Conservation (phyloP, 2,113 vertebrate genomes). For the Syngnathus typhle region DNA sequence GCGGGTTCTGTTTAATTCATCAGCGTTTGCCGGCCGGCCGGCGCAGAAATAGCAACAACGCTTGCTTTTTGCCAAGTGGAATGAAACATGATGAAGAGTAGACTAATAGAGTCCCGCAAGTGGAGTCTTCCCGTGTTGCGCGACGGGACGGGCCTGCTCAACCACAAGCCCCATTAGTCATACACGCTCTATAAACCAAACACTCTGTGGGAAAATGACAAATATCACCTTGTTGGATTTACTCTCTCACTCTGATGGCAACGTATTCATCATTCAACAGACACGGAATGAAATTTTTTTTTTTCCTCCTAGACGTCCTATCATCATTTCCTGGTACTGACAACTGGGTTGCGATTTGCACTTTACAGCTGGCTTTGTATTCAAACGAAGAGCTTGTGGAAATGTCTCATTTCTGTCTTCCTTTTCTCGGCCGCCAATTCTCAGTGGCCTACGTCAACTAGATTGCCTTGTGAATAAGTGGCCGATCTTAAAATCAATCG, state of each 20-base stretch:
- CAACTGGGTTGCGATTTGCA: background rate
- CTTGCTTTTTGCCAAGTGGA: constrained; percentile 44
- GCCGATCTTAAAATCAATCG: constrained; percentile 53
- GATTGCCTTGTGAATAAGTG: constrained; percentile 35
- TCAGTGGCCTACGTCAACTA: constrained; percentile 20
- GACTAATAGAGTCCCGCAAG: constrained; percentile 37
- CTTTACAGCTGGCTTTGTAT: background rate
- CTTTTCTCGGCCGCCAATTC: constrained; percentile 20
- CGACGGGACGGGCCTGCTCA: constrained; percentile 30
- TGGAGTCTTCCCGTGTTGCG: constrained; percentile 41
- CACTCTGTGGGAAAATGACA: constrained; percentile 36
- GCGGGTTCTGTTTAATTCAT: constrained; percentile 36
- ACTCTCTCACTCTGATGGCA: constrained; percentile 27
- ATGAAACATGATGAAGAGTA: constrained; percentile 47
- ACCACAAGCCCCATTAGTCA: constrained; percentile 46
- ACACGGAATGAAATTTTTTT: constrained; percentile 9
- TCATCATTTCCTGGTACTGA: background rate
- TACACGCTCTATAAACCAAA: constrained; percentile 47
- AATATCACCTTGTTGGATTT: constrained; percentile 38
- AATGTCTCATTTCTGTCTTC: constrained; percentile 4
- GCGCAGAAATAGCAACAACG: constrained; percentile 35
- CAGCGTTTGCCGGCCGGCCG: constrained; percentile 11
- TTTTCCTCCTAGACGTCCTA: constrained; percentile 7
- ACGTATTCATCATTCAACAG: constrained; percentile 19
- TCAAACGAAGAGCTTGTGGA: background rate